A percentile compares a stretch with the other conserved stretches of the same genome.
Conservation (phyloP, 2,113 vertebrate genomes). For the Chascanopsetta lugubris region DNA sequence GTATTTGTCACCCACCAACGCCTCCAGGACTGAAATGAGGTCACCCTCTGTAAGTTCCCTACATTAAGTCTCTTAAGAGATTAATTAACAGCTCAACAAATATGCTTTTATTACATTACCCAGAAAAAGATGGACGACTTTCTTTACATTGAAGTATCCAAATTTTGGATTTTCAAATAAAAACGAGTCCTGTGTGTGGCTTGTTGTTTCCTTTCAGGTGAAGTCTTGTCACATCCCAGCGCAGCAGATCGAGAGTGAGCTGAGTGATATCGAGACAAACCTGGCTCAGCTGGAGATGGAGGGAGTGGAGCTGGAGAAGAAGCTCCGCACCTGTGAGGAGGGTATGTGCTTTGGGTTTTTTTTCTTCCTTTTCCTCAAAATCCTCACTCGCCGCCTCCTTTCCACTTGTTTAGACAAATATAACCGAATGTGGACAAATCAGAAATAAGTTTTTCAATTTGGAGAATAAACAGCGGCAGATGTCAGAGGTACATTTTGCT, state of each 20-base stretch:
- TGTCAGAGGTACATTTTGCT: not conserved
- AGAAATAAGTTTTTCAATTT: not conserved
- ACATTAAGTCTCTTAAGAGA: conserved; percentile 78
- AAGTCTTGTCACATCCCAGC: conserved; percentile 76
- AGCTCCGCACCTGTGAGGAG: conserved; percentile 87
- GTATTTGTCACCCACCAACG: conserved; percentile 72
- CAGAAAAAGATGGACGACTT: conserved; percentile 42
- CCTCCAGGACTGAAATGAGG: conserved; percentile 72
- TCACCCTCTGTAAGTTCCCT: conserved; percentile 79
- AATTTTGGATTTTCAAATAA: conserved; percentile 45
- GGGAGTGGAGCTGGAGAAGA: conserved; percentile 90
- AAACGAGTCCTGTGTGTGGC: conserved; percentile 21
- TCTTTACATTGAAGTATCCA: conserved; percentile 58
- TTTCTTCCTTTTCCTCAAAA: not conserved
- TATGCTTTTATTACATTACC: conserved; percentile 65
- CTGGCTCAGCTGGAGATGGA: conserved; percentile 86
- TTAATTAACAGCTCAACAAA: conserved; percentile 77
- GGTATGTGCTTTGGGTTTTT: conserved; percentile 77
- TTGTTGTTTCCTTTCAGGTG: conserved; percentile 67
- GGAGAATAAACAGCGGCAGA: not conserved
- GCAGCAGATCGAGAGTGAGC: conserved; percentile 86
- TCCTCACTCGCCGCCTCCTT: not conserved
- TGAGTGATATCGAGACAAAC: conserved; percentile 84
- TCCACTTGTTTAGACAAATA: conserved; percentile 6
- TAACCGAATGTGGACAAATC: conserved; percentile 9